Evolutionary conservation across 2,888 invertebrate genomes (phyloP), one percentile per base, ranked within the genome.

Genomic region (Embidobia sp.): DNA sequence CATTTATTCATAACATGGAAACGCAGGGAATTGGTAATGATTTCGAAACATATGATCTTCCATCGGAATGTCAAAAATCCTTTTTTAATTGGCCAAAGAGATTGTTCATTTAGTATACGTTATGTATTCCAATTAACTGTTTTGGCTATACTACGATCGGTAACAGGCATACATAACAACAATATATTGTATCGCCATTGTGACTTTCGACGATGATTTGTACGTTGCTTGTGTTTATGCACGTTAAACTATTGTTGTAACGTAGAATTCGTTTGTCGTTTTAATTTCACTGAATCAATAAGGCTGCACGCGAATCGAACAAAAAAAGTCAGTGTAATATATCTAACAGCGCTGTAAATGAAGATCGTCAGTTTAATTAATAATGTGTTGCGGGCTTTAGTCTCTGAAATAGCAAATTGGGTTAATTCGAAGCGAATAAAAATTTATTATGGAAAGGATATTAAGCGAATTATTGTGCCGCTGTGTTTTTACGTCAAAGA

Each of bases 1-100:
- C 59, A 59, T 59, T 59, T 59, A 59, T 59, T 44, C 59, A 59
- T 59, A 46, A 44, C 31, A 27, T 4, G 42, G 19, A 57, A 19
- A 42, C 31, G 57, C 8, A 31, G 10, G 44, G 15, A 18, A 57
- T 44, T 57, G 10, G 19, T 57, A 31, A 57, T 57, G 19, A 57
- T 46, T 59, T 42, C n/a, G 18, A 31, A 33, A 11, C 46, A 26
- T n/a, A n/a, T 22, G 57, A 57, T 57, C 29, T 42, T 42, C 15
- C 5, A 29, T 11, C 19, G 18, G 6, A 55, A 40, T 55, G 31
- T 40, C 29, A 27, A 57, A 42, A 40, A 59, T 22, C 16, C 29
- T 31, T 33, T 44, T 44, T 40, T 44, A 44, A 44, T 37, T 53
- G 16, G 29, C 3, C 11, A n/a, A 15, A 2, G 10, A 7, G 33